Base-by-base conservation (phyloP, 2,888 invertebrate species). In the Archips crataeganus region DNA sequence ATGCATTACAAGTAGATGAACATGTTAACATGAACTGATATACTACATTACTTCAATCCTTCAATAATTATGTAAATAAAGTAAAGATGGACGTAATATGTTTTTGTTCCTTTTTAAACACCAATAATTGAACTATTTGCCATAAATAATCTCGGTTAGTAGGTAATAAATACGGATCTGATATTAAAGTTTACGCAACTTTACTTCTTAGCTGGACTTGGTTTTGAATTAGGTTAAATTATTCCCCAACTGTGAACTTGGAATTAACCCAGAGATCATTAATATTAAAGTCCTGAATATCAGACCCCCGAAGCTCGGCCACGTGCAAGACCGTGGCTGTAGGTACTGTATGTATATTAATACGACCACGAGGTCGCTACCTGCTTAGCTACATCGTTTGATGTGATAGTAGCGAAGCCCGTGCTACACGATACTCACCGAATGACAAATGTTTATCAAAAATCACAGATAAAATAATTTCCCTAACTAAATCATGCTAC, bases 301-400 rank as follows among this genome's bases (percentile, higher is more conserved):
- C 76, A 75, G 61, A 69, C 62, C 69, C 69, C 77, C 77, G 79
- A 81, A 77, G 77, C 72, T 64, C 73, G 71, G 71, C 77, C 86
- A 84, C 86, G 85, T 85, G 87, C 80, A 78, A 76, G 78, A 79
- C 51, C 75, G 77, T 23, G 23, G 23, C 54, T 23, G 54, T 54
- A 54, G 84, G 77, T 77, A 73, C 70, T 67, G 76, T 76, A 76
- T 79, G 76, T 76, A 75, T 79, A 81, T 81, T 80, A 87, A 88
- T 87, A 81, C 81, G 82, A 79, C 76, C 85, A 85, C 87, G 87
- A 87, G 87, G 87, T 85, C 87, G 83, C 76, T 77, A 82, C 80
- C 81, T 83, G 83, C 36, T 15, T 61, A 36, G 23, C 60, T 47
- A 71, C 57, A 61, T 54, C 57, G 68, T 59, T 23, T 45, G 15